These are phyloP conservation scores for Colossoma macropomum DNA, from an alignment of 2,113 vertebrate genomes.

Conservation along the genomic window DNA sequence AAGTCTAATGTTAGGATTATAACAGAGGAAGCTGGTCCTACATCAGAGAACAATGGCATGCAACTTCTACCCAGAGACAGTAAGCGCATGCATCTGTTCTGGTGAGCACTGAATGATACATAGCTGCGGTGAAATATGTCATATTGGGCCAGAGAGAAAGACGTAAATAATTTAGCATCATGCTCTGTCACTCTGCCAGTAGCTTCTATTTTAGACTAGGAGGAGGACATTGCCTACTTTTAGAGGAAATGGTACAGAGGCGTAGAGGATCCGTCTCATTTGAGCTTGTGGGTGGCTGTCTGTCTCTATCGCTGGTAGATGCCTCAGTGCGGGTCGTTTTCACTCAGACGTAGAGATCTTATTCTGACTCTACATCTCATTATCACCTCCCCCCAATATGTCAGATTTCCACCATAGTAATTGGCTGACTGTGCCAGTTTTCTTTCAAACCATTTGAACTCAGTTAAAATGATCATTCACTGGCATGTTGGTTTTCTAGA, in stretches of 20 bases:
- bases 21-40: background rate
- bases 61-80: constrained; percentile 2
- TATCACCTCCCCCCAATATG: background rate
- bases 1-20: background rate
- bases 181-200: constrained; percentile 63
- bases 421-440: background rate
- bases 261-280: background rate
- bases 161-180: constrained; percentile 73
- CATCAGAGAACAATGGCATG: constrained; percentile 3
- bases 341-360: background rate
- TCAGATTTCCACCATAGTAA: constrained; percentile 1
- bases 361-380: constrained; percentile 17
- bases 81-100: constrained; percentile 1
- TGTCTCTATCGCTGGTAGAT: constrained; percentile 9
- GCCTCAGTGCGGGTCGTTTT: constrained; percentile 8
- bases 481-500: background rate
- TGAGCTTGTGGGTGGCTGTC: background rate
- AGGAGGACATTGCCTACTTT: constrained; percentile 49
- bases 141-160: constrained; percentile 42
- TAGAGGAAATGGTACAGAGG: constrained; percentile 35
- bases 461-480: constrained; percentile 10
- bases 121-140: constrained; percentile 52
- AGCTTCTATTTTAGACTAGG: constrained; percentile 69
- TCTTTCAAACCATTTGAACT: background rate
- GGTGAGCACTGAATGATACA: constrained; percentile 32